phyloP scores from a whole-genome alignment of 2,888 invertebrate species.

The Leptothorax acervorum region DNA sequence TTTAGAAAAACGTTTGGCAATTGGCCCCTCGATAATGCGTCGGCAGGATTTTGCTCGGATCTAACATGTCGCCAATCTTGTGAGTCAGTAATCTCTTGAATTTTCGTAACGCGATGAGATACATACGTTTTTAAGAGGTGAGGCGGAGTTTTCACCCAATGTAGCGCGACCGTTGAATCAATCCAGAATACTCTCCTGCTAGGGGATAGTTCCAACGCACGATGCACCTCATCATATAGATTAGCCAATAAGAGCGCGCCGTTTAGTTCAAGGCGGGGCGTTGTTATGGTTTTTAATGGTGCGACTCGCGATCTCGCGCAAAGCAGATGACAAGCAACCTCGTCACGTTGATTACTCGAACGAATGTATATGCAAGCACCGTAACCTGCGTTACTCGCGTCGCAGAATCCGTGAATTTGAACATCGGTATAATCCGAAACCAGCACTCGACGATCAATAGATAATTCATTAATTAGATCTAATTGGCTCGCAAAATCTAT shows the following conservation, averaged over 20 bases:
- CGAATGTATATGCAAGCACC: neutral
- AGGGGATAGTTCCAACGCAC: neutral
- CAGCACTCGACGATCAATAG: neutral
- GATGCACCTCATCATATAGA: neutral
- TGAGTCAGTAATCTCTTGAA: neutral
- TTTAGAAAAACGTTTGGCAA: neutral
- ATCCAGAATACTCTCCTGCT: neutral
- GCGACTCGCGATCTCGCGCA: slow-evolving; percentile 6
- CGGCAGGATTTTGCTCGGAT: slow-evolving; percentile 40
- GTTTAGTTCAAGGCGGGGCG: neutral
- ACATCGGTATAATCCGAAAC: fast-evolving
- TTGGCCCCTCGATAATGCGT: slow-evolving; percentile 15
- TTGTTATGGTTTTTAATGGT: neutral
- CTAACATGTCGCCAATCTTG: slow-evolving; percentile 27
- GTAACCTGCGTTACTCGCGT: neutral
- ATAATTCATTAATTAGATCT: neutral
- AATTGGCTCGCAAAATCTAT: neutral
- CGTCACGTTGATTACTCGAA: neutral
- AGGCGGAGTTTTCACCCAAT: neutral
- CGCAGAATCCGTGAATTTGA: slow-evolving; percentile 19
- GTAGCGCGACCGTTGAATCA: neutral
- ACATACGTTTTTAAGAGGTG: neutral
- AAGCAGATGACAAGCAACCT: neutral
- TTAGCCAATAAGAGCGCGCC: neutral
- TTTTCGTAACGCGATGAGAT: neutral